These are phyloP conservation scores for Tamandua tetradactyla DNA, from an alignment of 2,797 vertebrate species.

Conservation along the genomic window DNA sequence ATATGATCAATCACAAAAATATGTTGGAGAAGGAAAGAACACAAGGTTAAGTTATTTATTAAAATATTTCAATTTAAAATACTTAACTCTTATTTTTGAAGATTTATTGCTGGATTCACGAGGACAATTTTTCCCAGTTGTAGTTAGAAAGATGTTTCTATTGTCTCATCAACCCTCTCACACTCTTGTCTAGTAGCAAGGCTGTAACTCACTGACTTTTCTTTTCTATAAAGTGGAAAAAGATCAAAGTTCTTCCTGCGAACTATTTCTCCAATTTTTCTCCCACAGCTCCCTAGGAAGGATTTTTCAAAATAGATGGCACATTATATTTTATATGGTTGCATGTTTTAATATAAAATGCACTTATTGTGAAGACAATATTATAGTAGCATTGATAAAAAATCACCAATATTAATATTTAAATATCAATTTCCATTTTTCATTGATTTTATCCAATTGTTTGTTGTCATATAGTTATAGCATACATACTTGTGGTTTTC, in stretches of 20 bases:
- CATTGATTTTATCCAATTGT: background rate
- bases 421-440: background rate
- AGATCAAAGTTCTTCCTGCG: background rate
- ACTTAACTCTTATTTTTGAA: background rate
- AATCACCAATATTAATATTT: background rate
- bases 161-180: background rate
- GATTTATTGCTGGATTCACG: slow-evolving; percentile 6
- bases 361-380: background rate
- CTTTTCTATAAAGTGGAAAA: background rate
- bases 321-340: background rate
- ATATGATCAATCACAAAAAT: slow-evolving; percentile 34
- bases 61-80: slow-evolving; percentile 42
- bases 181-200: background rate
- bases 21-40: slow-evolving; percentile 25
- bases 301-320: slow-evolving; percentile 30
- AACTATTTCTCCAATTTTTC: background rate
- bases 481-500: background rate
- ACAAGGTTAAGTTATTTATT: background rate
- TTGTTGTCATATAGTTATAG: background rate
- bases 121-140: background rate
- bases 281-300: background rate
- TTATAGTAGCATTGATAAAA: background rate
- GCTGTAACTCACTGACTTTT: background rate
- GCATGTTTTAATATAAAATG: slow-evolving; percentile 13
- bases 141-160: background rate